Percentiles rank a stretch among this genome's conserved stretches.
Evolutionary conservation across 2,113 vertebrate species (phyloP).

Genomic region (Ceyx melanurus): DNA sequence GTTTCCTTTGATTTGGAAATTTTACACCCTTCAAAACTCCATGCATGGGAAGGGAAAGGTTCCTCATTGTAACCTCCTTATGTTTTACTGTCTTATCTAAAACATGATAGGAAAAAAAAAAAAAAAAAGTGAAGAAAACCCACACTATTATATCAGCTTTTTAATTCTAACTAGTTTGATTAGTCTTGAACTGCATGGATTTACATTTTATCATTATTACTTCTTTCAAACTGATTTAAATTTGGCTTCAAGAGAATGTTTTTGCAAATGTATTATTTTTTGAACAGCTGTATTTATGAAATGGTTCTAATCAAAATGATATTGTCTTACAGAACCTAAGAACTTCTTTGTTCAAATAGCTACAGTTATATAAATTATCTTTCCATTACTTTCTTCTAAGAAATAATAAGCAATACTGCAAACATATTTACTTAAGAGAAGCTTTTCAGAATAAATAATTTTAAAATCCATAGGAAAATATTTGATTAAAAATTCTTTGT

Average conservation of each 20-base stretch:
- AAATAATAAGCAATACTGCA: background rate
- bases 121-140: background rate
- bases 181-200: background rate
- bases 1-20: background rate
- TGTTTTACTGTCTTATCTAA: background rate
- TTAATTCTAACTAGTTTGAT: background rate
- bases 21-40: background rate
- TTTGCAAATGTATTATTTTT: background rate
- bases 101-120: background rate
- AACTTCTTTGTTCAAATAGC: background rate
- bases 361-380: background rate
- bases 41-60: background rate
- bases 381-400: background rate
- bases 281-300: background rate
- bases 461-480: background rate
- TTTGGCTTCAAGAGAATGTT: background rate
- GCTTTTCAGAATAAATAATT: background rate
- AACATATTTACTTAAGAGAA: background rate
- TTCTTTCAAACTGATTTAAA: background rate
- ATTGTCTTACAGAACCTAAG: background rate
- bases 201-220: background rate
- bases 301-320: background rate
- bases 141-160: background rate
- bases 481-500: background rate
- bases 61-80: background rate